phyloP scores from a whole-genome alignment of 2,113 vertebrate species.

The Phyllostomus hastatus region DNA sequence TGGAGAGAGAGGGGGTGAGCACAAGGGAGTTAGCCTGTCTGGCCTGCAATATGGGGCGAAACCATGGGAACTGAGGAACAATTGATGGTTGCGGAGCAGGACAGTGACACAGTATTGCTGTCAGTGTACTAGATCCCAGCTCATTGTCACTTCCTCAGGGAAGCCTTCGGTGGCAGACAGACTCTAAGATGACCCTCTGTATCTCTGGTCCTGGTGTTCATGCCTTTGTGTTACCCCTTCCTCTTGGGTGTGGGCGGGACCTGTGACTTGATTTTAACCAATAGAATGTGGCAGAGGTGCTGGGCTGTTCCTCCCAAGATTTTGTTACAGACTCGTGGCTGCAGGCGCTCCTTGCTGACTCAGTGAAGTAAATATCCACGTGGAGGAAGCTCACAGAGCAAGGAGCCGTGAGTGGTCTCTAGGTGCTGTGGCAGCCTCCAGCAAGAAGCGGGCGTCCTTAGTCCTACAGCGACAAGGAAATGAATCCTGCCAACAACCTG shows the following conservation, averaged over 20 bases:
- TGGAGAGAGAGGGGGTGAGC: not conserved
- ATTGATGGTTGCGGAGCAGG: not conserved
- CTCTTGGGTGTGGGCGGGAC: not conserved
- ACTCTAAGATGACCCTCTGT: not conserved
- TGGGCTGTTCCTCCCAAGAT: not conserved
- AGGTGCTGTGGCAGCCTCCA: not conserved
- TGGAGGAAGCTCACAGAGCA: not conserved
- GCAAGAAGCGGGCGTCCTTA: not conserved
- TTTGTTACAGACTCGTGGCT: not conserved
- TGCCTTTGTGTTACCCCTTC: not conserved
- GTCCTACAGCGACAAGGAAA: not conserved
- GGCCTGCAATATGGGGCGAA: not conserved
- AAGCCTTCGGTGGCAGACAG: not conserved
- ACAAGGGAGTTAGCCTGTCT: not conserved
- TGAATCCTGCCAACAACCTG: not conserved
- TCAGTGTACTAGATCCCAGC: not conserved
- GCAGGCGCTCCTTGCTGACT: not conserved
- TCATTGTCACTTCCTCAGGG: not conserved
- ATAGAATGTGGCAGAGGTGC: not conserved
- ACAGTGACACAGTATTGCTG: not conserved
- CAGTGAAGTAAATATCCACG: not conserved
- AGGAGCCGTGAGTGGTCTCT: not conserved
- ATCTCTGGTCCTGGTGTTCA: not conserved
- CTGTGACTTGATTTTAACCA: not conserved
- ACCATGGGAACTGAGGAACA: not conserved